Base-by-base conservation (phyloP, 1,140 invertebrate species). In the Telenomus remus region DNA sequence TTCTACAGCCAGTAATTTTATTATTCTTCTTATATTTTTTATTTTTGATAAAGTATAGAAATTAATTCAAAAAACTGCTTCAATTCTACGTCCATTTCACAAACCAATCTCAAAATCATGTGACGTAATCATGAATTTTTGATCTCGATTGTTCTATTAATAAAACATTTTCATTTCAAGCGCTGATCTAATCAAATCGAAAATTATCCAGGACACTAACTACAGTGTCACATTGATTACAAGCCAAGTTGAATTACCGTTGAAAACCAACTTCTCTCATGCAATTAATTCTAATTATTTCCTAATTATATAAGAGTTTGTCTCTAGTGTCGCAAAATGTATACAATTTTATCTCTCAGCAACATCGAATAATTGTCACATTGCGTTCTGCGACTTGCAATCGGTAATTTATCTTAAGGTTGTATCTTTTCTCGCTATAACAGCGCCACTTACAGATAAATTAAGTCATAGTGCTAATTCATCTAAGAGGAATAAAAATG, bases 281-380 rank as follows among this genome's bases (percentile, higher is more conserved):
- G 19, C 47, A 64, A 64, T 47, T 37, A 0, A 15, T n/a, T 27
- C 27, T 3, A 53, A 46, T 63, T 35, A 63, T 54, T 13, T 12
- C 12, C 0, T 39, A 54, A 54, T 64, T 64, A 54, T 15, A 53
- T 51, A 39, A 39, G 19, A 27, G 19, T 6, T 27, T 27, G 19
- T 6, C 1, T 27, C 19, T 6, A 27, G 19, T 27, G 19, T 27
- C 19, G 6, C 19, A 27, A 27, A 49, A 34, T 0, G 4, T 13
- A 27, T 9, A 43, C 35, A 39, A 13, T 6, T 19, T 13, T 35
- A 14, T 39, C 37, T 11, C 37, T n/a, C 35, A 44, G 14, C 50
- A 11, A 13, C 59, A 13, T 46, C 15, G 19, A 55, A 73, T 54
- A 37, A 59, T 73, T 73, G 54, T 53, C 61, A 70, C 57, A 19